Evolutionary conservation across 37 sponge, comb jelly and placozoan genomes (phyloP).

Genomic region (Chondrosia reniformis): DNA sequence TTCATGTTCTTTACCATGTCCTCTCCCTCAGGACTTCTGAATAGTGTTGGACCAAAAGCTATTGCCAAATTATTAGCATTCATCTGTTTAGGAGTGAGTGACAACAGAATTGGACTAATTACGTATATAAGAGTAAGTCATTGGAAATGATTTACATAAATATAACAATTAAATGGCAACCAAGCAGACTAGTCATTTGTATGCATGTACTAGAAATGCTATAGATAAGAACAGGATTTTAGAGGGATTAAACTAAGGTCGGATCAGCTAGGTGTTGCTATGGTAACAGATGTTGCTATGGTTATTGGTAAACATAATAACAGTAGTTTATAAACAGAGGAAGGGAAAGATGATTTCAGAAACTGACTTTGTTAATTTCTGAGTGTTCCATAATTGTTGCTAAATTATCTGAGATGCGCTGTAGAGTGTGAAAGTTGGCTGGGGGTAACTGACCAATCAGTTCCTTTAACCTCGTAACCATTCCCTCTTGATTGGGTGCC

Average conservation of each 20-base stretch:
- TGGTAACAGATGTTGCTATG: not conserved
- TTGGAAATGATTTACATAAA: too few species aligned
- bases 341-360: not conserved
- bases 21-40: constrained; percentile 14
- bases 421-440: constrained; percentile 63
- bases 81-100: constrained; percentile 48
- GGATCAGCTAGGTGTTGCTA: too few species aligned
- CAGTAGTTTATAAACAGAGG: not conserved
- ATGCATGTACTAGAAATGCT: too few species aligned
- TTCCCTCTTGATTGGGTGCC: constrained; percentile 14
- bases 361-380: constrained; percentile 50
- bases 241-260: too few species aligned
- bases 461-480: constrained; percentile 31
- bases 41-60: constrained; percentile 77
- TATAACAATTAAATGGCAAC: too few species aligned
- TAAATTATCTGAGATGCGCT: constrained; percentile 44
- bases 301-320: not conserved
- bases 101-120: too few species aligned
- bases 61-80: constrained; percentile 36
- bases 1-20: constrained; percentile 34
- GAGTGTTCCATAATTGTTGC: constrained; percentile 20
- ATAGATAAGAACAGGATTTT: too few species aligned
- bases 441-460: constrained; percentile 50
- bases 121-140: too few species aligned
- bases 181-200: too few species aligned